These are phyloP conservation scores for Protodeltote pygarga DNA, from an alignment of 2,888 invertebrate species.

Conservation along the genomic window DNA sequence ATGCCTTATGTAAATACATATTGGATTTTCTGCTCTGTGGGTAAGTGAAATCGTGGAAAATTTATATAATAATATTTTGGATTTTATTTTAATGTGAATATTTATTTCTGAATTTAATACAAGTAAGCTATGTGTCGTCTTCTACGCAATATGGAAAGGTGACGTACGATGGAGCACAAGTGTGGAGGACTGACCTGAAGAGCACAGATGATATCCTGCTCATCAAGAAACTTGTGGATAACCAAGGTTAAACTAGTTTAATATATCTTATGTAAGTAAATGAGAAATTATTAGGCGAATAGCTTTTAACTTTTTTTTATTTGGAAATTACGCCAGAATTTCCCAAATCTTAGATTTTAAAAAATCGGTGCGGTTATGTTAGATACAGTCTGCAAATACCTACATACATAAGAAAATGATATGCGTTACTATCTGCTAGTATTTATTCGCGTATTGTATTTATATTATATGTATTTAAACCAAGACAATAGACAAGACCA, in stretches of 20 bases:
- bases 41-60: constrained; percentile 38
- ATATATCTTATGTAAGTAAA: no score
- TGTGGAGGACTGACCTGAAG: constrained; percentile 53
- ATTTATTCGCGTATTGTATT: no score
- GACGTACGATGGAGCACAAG: constrained; percentile 56
- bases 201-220: constrained; percentile 42
- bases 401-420: no score
- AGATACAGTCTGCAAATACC: no score
- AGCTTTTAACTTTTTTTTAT: no score
- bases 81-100: constrained; percentile 1
- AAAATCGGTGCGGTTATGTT: no score
- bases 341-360: no score
- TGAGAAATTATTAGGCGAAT: no score
- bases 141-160: constrained; percentile 19
- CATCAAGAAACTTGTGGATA: constrained; percentile 49
- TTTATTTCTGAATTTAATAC: constrained; percentile 6
- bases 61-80: constrained; percentile 4
- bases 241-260: constrained; percentile 43
- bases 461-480: no score
- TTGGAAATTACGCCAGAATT: no score
- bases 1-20: constrained; percentile 37
- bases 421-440: no score
- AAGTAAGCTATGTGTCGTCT: constrained; percentile 26
- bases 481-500: background rate
- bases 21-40: constrained; percentile 44